Percentiles rank a stretch among this genome's conserved stretches.
phyloP scores from a whole-genome alignment of 1,140 invertebrate species.

The Pissodes strobi region DNA sequence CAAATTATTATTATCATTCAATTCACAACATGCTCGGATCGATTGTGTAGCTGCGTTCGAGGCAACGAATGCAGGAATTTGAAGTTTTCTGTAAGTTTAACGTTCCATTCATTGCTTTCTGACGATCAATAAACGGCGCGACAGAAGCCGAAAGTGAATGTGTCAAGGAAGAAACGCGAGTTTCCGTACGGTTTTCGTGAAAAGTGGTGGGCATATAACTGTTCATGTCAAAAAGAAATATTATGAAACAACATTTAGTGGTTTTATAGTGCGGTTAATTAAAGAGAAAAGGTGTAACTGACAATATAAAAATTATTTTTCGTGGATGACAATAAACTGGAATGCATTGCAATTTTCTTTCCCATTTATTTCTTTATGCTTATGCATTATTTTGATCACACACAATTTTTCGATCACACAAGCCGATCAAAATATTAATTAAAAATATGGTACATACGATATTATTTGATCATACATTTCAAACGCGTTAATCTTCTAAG shows the following conservation, averaged over 20 bases:
- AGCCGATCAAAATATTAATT: constrained; percentile 1
- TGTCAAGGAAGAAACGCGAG: not conserved
- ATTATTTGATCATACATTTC: not conserved
- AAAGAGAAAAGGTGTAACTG: not conserved
- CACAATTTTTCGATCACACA: constrained; percentile 6
- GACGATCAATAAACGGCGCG: constrained; percentile 13
- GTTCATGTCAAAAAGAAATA: not conserved
- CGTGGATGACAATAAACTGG: constrained; percentile 9
- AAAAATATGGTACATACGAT: constrained; percentile 1
- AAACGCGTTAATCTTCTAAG: not conserved
- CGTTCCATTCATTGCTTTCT: constrained; percentile 1
- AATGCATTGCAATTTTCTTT: constrained; percentile 4
- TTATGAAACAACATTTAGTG: not conserved
- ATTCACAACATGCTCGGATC: not conserved
- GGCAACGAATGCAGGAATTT: constrained; percentile 4
- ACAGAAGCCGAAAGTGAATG: not conserved
- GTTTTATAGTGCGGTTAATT: not conserved
- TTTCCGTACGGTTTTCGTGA: not conserved
- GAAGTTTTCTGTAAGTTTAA: constrained; percentile 8
- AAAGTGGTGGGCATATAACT: not conserved
- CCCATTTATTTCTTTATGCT: constrained; percentile 7
- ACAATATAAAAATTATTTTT: not conserved
- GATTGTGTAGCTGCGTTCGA: not conserved
- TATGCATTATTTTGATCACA: constrained; percentile 9
- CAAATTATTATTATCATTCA: not conserved